Conservation (phyloP, 1,140 invertebrate genomes). For the Drosophila cardini region DNA sequence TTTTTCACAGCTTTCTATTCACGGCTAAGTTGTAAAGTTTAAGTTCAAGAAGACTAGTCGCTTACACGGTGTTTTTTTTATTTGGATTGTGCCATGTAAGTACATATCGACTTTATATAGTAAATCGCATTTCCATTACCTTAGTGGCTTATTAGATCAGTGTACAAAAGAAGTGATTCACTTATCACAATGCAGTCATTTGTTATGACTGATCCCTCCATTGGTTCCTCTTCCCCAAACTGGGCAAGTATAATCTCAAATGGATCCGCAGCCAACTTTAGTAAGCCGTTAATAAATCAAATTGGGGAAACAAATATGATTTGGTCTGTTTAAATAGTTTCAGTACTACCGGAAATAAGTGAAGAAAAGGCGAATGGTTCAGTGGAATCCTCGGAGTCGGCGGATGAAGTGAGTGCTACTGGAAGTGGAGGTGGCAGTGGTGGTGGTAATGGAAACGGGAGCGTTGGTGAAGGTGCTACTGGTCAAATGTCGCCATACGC, state of each 20-base stretch:
- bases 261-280: not conserved
- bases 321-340: not conserved
- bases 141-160: not conserved
- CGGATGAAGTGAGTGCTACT: not conserved
- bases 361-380: not conserved
- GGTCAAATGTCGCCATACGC: conserved; percentile 55
- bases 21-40: not conserved
- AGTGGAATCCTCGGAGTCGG: not conserved
- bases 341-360: not conserved
- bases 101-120: not conserved
- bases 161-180: not conserved
- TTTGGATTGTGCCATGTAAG: not conserved
- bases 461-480: not conserved
- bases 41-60: not conserved
- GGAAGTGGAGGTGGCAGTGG: too few species aligned
- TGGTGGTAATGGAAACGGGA: too few species aligned
- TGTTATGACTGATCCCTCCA: conserved; percentile 38
- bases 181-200: not conserved
- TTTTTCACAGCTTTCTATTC: not conserved
- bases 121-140: not conserved
- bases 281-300: conserved; percentile 6
- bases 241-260: conserved; percentile 39
- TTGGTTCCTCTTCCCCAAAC: conserved; percentile 53
- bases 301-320: not conserved
- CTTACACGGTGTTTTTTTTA: not conserved